Conservation (phyloP, 64 coral and sea anemone species). For the Exaiptasia diaphana region DNA sequence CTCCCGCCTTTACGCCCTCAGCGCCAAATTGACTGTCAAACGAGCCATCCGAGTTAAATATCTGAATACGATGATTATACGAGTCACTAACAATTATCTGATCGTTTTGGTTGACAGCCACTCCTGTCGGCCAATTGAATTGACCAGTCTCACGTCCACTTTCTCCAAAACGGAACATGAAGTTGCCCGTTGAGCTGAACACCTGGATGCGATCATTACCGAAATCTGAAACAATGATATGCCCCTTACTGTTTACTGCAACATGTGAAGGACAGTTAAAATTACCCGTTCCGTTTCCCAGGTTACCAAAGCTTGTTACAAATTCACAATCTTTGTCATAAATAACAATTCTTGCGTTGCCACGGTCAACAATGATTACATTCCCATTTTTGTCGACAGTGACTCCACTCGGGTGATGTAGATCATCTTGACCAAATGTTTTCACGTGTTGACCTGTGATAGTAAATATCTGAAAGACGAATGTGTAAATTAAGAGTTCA, state of each 20-base stretch:
- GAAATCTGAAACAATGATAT: slow-evolving; percentile 80
- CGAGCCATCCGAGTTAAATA: slow-evolving; percentile 77
- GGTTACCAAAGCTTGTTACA: slow-evolving; percentile 62
- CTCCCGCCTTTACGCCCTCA: slow-evolving; percentile 59
- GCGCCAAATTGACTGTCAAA: slow-evolving; percentile 68
- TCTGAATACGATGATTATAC: slow-evolving; percentile 85
- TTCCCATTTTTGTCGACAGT: slow-evolving; percentile 63
- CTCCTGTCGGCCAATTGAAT: slow-evolving; percentile 87
- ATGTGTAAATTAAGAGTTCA: neutral
- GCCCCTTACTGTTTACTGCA: slow-evolving; percentile 63
- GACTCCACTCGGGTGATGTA: slow-evolving; percentile 73
- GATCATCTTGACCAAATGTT: slow-evolving; percentile 17
- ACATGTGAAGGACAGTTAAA: slow-evolving; percentile 81
- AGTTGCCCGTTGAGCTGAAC: slow-evolving; percentile 67
- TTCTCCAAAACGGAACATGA: slow-evolving; percentile 75
- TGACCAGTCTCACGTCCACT: slow-evolving; percentile 56
- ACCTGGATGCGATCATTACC: slow-evolving; percentile 89
- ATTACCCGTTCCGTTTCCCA: slow-evolving; percentile 65
- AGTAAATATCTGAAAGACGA: slow-evolving; percentile 52
- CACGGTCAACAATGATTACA: slow-evolving; percentile 71
- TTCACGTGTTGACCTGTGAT: slow-evolving; percentile 64
- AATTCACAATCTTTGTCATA: slow-evolving; percentile 50
- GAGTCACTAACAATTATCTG: slow-evolving; percentile 83
- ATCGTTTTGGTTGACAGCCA: slow-evolving; percentile 54
- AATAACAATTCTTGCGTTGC: slow-evolving; percentile 72